phyloP scores from a whole-genome alignment of 2,888 invertebrate species.

The Keiferia lycopersicella region DNA sequence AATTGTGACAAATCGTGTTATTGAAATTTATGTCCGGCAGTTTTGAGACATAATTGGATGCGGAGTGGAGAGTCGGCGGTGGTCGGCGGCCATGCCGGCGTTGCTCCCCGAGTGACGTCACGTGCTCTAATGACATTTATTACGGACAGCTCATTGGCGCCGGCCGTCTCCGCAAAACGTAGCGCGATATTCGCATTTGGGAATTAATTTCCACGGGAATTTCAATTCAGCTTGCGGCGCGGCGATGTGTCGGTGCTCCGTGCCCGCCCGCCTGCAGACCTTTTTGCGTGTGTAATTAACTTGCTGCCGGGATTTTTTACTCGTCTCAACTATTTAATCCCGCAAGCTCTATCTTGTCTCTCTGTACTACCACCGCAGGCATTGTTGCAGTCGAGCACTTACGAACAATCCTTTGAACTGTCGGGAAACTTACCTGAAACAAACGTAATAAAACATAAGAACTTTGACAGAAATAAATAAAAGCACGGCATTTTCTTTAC shows the following conservation, averaged over 20 bases:
- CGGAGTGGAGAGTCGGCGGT: constrained; percentile 41
- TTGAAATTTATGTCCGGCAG: constrained; percentile 75
- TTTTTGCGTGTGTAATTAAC: constrained; percentile 29
- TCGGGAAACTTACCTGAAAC: constrained; percentile 31
- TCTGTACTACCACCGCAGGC: not conserved
- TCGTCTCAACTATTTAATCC: constrained; percentile 25
- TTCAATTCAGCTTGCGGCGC: constrained; percentile 41
- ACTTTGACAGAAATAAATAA: not conserved
- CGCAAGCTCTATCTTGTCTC: not conserved
- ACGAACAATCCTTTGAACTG: constrained; percentile 2
- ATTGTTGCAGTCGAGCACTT: not conserved
- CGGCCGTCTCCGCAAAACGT: constrained; percentile 57
- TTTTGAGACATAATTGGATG: constrained; percentile 75
- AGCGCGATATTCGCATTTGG: constrained; percentile 55
- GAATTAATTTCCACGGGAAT: constrained; percentile 67
- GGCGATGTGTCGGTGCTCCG: constrained; percentile 18
- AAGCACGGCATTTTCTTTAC: not conserved
- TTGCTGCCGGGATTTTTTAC: constrained; percentile 29
- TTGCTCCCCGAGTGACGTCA: constrained; percentile 67
- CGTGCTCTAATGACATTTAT: constrained; percentile 73
- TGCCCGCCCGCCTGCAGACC: constrained; percentile 17
- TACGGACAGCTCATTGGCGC: constrained; percentile 71
- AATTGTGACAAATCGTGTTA: constrained; percentile 75
- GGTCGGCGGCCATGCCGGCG: constrained; percentile 61
- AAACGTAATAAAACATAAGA: constrained; percentile 15